Percentiles rank a stretch among this genome's conserved stretches.
phyloP scores from a whole-genome alignment of 2,113 vertebrate genomes.

The Crotalus horridus region DNA sequence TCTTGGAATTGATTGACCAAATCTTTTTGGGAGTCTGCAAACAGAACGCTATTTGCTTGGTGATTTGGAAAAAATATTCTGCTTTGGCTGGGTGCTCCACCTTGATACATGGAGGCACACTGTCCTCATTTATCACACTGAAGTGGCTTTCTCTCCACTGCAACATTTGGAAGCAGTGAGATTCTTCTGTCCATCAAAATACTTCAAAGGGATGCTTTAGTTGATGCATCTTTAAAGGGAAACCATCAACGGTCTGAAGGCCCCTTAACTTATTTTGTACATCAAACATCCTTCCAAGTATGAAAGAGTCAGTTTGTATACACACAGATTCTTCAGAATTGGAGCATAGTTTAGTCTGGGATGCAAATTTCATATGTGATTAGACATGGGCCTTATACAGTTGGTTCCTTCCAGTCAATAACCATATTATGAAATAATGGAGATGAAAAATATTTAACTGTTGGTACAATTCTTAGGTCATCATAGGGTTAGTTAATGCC shows the following conservation, averaged over 20 bases:
- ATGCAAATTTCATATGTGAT: not conserved
- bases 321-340: not conserved
- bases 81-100: not conserved
- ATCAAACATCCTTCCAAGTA: not conserved
- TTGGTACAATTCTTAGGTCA: not conserved
- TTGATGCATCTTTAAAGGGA: not conserved
- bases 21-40: not conserved
- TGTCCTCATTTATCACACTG: not conserved
- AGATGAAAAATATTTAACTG: not conserved
- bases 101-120: not conserved
- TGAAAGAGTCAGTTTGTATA: not conserved
- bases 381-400: not conserved
- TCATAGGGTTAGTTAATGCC: not conserved
- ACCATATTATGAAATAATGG: not conserved
- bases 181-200: not conserved
- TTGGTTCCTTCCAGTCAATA: not conserved
- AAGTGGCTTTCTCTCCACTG: not conserved
- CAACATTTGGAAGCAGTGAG: not conserved
- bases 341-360: not conserved
- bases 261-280: not conserved
- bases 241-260: not conserved
- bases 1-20: not conserved
- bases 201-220: not conserved
- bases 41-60: not conserved
- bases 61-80: not conserved